Evolutionary conservation across 2,888 invertebrate species (phyloP), one percentile per base, ranked within the genome.

Genomic region (Synergus umbraculus): DNA sequence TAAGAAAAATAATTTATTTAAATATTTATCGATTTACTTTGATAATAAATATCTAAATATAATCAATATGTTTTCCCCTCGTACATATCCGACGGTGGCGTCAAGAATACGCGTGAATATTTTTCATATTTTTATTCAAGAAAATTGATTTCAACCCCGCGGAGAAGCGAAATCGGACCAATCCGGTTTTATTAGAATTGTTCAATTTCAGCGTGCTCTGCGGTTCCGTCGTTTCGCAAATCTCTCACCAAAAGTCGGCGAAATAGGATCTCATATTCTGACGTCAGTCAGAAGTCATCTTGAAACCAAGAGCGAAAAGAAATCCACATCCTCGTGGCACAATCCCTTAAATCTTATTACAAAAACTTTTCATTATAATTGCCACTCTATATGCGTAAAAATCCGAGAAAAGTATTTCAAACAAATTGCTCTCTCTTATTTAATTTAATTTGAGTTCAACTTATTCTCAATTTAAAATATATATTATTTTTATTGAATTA

Each of bases 101-200:
- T 41, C n/a, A 69, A 69, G 37, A 69, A 69, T 46, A n/a, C n/a
- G 43, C 41, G 29, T 8, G 41, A 29, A 22, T 76, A 64, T 73
- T 80, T 84, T 79, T 78, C 79, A 76, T 78, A 15, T 76, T 58
- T 49, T 22, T 58, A 66, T 78, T 43, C 76, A 44, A 65, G 78
- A 77, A 77, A 82, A 82, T 83, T 79, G 81, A 83, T 82, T 82
- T 69, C 76, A 76, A 79, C 69, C 54, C 63, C 76, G 76, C 10
- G 65, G 22, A 63, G 77, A 60, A 54, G 63, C 41, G 43, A 67
- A 77, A 78, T 66, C 67, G 65, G 78, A 73, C 83, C 67, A 82
- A 85, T 84, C 81, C 85, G 82, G 85, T 87, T 89, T 89, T 89
- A 88, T 88, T 88, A 86, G 86, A 89, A 86, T 87, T 87, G 87